Evolutionary conservation across 2,797 vertebrate genomes (phyloP).

Genomic region (Erethizon dorsatum): DNA sequence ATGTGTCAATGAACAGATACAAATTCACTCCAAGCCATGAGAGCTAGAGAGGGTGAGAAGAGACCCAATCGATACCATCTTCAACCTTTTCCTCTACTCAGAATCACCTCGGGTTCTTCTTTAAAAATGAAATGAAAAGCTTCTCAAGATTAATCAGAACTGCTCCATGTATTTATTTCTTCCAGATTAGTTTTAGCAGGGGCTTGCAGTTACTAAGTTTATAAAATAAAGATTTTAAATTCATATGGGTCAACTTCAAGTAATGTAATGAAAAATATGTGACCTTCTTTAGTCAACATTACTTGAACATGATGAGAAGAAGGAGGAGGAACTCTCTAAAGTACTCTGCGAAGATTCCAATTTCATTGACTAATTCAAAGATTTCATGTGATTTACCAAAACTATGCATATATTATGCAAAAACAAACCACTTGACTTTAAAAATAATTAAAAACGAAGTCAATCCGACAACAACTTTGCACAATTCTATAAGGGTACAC

Average conservation of each 20-base stretch:
- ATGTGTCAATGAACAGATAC: constrained; percentile 91
- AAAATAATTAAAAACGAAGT: constrained; percentile 88
- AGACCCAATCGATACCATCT: constrained; percentile 66
- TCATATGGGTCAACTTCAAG: not conserved
- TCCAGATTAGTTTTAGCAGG: not conserved
- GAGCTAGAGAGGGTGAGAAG: constrained; percentile 86
- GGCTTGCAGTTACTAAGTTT: constrained; percentile 30
- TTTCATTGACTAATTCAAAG: constrained; percentile 74
- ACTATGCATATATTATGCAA: constrained; percentile 79
- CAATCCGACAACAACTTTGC: constrained; percentile 81
- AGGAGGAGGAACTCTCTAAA: constrained; percentile 36
- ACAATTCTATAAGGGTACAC: constrained; percentile 83
- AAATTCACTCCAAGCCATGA: constrained; percentile 91
- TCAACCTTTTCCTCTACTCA: constrained; percentile 34
- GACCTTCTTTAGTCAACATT: constrained; percentile 26
- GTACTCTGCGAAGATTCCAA: constrained; percentile 66
- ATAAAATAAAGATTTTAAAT: constrained; percentile 32
- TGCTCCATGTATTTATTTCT: constrained; percentile 12
- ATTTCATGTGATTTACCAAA: constrained; percentile 82
- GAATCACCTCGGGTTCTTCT: constrained; percentile 52
- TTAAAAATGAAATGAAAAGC: constrained; percentile 66
- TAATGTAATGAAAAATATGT: constrained; percentile 49
- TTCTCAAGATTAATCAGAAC: constrained; percentile 69
- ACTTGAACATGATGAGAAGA: constrained; percentile 64
- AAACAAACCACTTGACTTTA: constrained; percentile 81